Conservation (phyloP, 2,797 vertebrate genomes). For the Aldrovandia affinis region DNA sequence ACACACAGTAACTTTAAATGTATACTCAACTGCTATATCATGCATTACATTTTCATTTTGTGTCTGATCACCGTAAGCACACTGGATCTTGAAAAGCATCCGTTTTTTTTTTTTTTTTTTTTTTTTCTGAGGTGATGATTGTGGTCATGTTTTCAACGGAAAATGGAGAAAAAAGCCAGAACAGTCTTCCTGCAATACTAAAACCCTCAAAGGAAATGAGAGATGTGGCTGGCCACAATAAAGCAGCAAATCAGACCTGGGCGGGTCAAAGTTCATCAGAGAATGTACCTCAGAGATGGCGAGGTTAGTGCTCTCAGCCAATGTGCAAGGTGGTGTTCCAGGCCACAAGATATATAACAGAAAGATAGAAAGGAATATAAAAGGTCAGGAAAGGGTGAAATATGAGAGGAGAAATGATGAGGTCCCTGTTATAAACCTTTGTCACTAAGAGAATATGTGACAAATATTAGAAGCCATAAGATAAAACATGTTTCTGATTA, state of each 20-base stretch:
- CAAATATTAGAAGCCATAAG: conserved; percentile 70
- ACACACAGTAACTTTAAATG: neutral
- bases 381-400: conserved; percentile 85
- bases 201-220: conserved; percentile 85
- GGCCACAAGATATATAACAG: conserved; percentile 89
- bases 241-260: conserved; percentile 94
- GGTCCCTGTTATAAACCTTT: conserved; percentile 75
- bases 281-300: conserved; percentile 90
- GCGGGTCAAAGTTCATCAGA: conserved; percentile 85
- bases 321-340: conserved; percentile 80
- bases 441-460: conserved; percentile 73
- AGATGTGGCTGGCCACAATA: conserved; percentile 90
- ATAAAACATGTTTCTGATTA: conserved; percentile 77
- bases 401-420: conserved; percentile 77
- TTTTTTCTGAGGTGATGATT: neutral
- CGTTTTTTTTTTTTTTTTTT: neutral
- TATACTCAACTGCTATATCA: neutral
- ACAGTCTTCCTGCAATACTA: neutral
- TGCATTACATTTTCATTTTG: neutral
- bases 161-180: neutral
- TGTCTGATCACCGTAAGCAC: neutral
- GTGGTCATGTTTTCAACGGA: neutral
- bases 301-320: conserved; percentile 84
- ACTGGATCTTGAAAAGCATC: neutral
- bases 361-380: conserved; percentile 84